These are phyloP conservation scores for Ceratotherium simum DNA, from an alignment of 2,113 vertebrate species.

Conservation along the genomic window DNA sequence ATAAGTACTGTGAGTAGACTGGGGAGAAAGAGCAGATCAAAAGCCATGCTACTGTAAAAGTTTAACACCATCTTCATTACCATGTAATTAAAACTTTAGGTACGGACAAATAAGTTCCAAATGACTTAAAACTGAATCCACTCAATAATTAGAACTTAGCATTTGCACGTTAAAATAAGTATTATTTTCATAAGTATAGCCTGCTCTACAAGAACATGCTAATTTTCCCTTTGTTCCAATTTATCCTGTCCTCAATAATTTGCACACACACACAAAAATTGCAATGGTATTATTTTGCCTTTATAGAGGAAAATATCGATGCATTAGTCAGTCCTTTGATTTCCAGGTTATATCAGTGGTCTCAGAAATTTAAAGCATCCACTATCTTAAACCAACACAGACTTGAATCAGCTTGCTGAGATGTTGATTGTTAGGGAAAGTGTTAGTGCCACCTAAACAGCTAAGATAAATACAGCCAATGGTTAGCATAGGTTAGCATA, in stretches of 20 bases:
- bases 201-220: not conserved
- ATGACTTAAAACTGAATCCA: not conserved
- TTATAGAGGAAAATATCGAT: not conserved
- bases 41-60: slow-evolving; percentile 25
- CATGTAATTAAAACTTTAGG: slow-evolving; percentile 34
- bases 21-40: not conserved
- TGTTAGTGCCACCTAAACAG: too few relatives aligned
- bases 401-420: not conserved
- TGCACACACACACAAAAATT: not conserved
- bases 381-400: not conserved
- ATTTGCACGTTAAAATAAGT: slow-evolving; percentile 18
- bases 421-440: not conserved
- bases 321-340: not conserved
- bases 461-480: too few relatives aligned
- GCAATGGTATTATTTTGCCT: not conserved
- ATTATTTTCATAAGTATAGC: slow-evolving; percentile 24
- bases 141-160: not conserved
- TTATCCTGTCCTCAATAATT: not conserved
- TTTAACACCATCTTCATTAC: not conserved
- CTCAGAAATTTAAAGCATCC: slow-evolving; percentile 13
- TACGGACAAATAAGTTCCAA: not conserved
- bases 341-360: not conserved
- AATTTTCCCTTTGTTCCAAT: slow-evolving; percentile 30
- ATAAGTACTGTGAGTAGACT: not conserved
- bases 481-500: too few relatives aligned